Conservation (phyloP, 2,888 invertebrate species). For the Meloe dianella region DNA sequence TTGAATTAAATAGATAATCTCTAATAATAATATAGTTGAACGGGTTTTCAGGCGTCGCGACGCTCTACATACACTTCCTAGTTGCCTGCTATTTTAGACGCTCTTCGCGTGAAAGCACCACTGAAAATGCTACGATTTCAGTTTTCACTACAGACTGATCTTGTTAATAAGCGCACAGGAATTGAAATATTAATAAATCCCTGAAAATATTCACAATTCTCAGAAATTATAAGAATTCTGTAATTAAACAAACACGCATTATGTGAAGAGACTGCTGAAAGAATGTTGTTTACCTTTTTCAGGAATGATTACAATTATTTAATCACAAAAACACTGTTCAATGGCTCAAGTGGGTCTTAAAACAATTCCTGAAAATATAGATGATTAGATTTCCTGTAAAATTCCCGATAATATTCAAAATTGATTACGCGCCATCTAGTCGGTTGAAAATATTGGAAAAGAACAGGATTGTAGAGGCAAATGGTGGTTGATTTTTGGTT, state of each 20-base stretch:
- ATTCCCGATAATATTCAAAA: slow-evolving; percentile 33
- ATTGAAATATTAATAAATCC: background rate
- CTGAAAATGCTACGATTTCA: slow-evolving; percentile 35
- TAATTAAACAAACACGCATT: no score
- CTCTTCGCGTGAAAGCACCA: slow-evolving; percentile 47
- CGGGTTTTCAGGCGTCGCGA: slow-evolving; percentile 42
- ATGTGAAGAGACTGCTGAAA: no score
- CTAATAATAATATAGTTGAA: slow-evolving; percentile 34
- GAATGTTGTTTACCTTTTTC: no score
- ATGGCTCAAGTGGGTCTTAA: background rate
- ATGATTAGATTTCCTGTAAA: background rate
- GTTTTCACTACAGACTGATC: slow-evolving; percentile 22
- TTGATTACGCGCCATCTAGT: slow-evolving; percentile 37
- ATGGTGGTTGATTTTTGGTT: slow-evolving; percentile 39
- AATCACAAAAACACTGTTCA: no score
- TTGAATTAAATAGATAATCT: no score
- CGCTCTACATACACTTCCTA: slow-evolving; percentile 46
- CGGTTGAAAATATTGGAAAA: slow-evolving; percentile 52
- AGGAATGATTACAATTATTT: no score
- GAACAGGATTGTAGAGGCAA: slow-evolving; percentile 45
- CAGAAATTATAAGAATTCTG: no score
- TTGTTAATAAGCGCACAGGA: background rate
- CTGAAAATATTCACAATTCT: no score
- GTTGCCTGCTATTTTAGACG: slow-evolving; percentile 42
- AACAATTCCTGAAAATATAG: no score